Conservation (phyloP, 2,113 vertebrate genomes). For the Corydoras sp. region DNA sequence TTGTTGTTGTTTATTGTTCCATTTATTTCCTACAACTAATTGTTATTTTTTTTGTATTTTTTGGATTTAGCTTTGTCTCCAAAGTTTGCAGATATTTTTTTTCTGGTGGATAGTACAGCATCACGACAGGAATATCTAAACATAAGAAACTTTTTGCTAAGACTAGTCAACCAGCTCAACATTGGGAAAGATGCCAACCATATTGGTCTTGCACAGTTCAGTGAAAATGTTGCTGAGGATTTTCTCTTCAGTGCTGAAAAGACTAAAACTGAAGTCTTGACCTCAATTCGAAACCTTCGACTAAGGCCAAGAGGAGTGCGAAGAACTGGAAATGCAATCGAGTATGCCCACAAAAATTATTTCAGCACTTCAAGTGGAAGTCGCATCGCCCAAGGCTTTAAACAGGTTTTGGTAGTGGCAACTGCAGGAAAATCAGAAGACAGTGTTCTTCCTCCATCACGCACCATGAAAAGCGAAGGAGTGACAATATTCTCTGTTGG, state of each 20-base stretch:
- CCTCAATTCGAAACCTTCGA: constrained; percentile 45
- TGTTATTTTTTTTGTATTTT: constrained; percentile 1
- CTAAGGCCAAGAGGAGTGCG: constrained; percentile 40
- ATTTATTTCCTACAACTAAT: too few relatives aligned
- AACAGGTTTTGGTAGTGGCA: constrained; percentile 67
- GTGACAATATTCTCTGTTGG: constrained; percentile 62
- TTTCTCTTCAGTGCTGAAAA: constrained; percentile 64
- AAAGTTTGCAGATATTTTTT: constrained; percentile 73
- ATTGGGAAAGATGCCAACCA: constrained; percentile 57
- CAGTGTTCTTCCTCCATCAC: constrained; percentile 40
- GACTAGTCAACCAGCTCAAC: constrained; percentile 58
- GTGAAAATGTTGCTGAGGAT: constrained; percentile 50
- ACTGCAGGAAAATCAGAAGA: constrained; percentile 67
- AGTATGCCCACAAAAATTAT: constrained; percentile 52
- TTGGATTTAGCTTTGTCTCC: constrained; percentile 55
- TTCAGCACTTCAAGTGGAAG: constrained; percentile 62
- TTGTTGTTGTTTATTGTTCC: neutral
- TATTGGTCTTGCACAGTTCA: constrained; percentile 72
- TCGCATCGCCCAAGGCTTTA: constrained; percentile 56
- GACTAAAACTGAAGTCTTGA: constrained; percentile 51
- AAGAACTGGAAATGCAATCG: constrained; percentile 56
- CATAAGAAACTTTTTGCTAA: constrained; percentile 49
- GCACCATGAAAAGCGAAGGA: constrained; percentile 57
- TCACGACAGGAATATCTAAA: constrained; percentile 45
- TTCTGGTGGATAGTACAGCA: constrained; percentile 67